Evolutionary conservation across 2,113 vertebrate genomes (phyloP).

Genomic region (Otocyon megalotis): DNA sequence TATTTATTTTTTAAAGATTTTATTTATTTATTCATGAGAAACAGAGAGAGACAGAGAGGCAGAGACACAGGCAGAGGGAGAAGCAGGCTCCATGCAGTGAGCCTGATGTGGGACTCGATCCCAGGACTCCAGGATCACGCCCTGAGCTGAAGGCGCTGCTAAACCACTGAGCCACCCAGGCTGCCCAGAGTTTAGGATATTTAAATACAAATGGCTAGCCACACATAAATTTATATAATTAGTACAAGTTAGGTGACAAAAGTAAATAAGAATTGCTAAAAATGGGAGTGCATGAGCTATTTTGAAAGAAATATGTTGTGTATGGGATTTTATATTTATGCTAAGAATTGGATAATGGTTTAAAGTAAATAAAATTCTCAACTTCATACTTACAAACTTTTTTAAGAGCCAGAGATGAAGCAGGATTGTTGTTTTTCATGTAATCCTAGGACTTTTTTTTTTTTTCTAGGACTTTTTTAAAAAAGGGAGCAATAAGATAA

Average conservation of each 20-base stretch:
- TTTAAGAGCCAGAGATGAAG: not conserved
- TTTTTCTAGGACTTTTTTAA: not conserved
- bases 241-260: not conserved
- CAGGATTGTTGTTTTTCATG: not conserved
- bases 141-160: no score
- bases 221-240: not conserved
- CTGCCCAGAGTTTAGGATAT: not conserved
- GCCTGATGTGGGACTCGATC: no score
- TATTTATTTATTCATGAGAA: no score
- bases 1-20: no score
- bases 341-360: not conserved
- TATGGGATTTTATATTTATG: conserved; percentile 11
- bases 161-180: no score
- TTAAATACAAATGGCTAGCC: not conserved
- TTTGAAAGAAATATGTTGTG: not conserved
- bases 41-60: no score
- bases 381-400: not conserved
- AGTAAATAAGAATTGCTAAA: not conserved
- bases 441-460: not conserved
- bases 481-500: conserved; percentile 20
- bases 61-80: no score
- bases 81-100: no score
- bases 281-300: not conserved
- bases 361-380: conserved; percentile 24
- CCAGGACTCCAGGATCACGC: no score